Evolutionary conservation across 37 sponge, comb jelly and placozoan species (phyloP), one percentile per base, ranked within the genome.

Genomic region (Oscarella lobularis): DNA sequence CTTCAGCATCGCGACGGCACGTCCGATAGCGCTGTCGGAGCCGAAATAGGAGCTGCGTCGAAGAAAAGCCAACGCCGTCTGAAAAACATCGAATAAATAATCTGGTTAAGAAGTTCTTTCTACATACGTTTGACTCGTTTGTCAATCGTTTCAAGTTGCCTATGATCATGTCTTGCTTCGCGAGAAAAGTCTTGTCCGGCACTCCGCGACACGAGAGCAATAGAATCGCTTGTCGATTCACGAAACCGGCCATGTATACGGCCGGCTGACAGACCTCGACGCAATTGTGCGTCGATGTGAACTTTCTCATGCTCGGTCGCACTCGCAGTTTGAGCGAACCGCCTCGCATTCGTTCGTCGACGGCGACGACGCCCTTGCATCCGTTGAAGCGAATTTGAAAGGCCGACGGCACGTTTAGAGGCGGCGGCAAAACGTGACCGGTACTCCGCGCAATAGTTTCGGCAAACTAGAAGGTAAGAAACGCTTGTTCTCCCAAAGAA

Each of bases 281-380:
- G 30, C 60, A 31, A 66, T 39, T 40, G 66, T 80, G 74, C 14
- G 31, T 34, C 2, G 74, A 73, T 40, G 40, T 66, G 66, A 80
- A 80, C 74, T 80, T 80, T 48, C 73, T 72, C 81, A 80, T 80
- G 66, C 81, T 80, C 27, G 81, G 81, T 2, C 81, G 38, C 2
- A 80, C 41, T 35, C 73, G 81, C 3, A 80, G 74, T 30, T 39
- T 32, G 4, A 74, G 66, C 1, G 55, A 32, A 33, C 67, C 79
- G 29, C 73, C 35, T 14, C 29, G 6, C 3, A 74, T 5, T 31
- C 66, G 73, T 3, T 48, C 55, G 66, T 73, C 31, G 5, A 80
- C 81, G 9, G 81, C 81, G 1, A 80, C 81, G 67, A 80, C 73
- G 66, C 81, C 81, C 74, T 80, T 80, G 81, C 55, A 80, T 3